Base-by-base conservation (phyloP, 2,888 invertebrate species). In the Aphelenchoides bicaudatus region DNA sequence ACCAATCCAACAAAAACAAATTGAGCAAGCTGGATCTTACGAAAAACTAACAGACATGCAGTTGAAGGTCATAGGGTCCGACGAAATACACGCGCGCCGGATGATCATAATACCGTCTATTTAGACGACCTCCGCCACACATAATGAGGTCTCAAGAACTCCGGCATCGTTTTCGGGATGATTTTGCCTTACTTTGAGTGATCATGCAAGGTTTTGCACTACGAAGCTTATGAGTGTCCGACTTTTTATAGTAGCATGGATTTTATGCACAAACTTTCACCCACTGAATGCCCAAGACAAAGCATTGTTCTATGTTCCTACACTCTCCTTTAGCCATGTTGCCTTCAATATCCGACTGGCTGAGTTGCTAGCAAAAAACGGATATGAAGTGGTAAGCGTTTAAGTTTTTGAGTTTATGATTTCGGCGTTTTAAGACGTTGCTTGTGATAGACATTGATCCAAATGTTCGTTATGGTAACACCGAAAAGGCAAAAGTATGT, bases 261-360 rank as follows among this genome's bases (percentile, higher is more conserved):
- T 34, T 34, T 34, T 16, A 34, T 34, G 13, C 16, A 34, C 16
- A 13, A 13, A 16, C 34, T 34, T 68, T 16, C 37, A 47, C n/a
- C 39, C 19, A 10, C 27, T 43, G n/a, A 43, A 43, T 10, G n/a
- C n/a, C n/a, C n/a, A n/a, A n/a, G n/a, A 34, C 8, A 70, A 70
- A 27, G 48, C 71, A 10, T 58, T 74, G 19, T 59, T 74, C 56
- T 73, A 63, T 39, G 72, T 72, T 3, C 75, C 75, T 1, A 74
- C 73, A 10, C 60, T 75, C 6, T 73, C 74, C 19, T 72, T 66
- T 46, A 70, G 70, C 39, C 75, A 75, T 56, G 69, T 75, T 10
- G 58, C 70, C 2, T 75, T 75, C 62, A 75, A 74, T 57, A 56
- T 62, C 8, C 68, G 67, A 39, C 31, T 75, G 0, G 74, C 71